These are phyloP conservation scores for Parambassis ranga DNA, from an alignment of 2,797 vertebrate genomes.

Conservation along the genomic window DNA sequence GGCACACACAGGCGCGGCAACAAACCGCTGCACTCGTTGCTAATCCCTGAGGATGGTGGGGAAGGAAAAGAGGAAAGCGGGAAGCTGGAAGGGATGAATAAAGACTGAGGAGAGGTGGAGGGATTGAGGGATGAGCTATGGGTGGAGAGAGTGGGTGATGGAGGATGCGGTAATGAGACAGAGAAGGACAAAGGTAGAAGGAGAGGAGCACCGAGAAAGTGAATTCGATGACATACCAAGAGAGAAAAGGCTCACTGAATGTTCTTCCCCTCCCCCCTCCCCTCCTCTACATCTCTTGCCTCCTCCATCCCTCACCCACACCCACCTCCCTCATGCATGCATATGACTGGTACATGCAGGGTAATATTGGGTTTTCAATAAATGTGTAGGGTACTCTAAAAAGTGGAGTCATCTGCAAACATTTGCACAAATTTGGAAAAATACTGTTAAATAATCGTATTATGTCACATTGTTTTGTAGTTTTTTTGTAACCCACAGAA, in stretches of 20 bases:
- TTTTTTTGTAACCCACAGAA: no score
- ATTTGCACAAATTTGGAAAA: no score
- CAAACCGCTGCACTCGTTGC: background rate
- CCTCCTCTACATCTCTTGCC: background rate
- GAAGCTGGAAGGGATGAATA: background rate
- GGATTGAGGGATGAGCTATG: background rate
- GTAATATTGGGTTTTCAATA: background rate
- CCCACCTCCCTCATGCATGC: constrained; percentile 4
- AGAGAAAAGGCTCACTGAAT: constrained; percentile 37
- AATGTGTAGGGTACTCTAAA: no score
- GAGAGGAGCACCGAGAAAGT: background rate
- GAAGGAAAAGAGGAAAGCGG: background rate
- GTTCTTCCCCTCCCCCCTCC: constrained; percentile 2
- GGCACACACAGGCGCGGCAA: constrained; percentile 8
- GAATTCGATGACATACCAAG: constrained; percentile 29
- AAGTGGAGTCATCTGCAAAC: no score
- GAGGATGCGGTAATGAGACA: constrained; percentile 22
- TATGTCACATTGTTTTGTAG: no score
- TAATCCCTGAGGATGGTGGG: constrained; percentile 44
- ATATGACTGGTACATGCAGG: no score
- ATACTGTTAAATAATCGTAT: no score
- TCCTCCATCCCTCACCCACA: background rate
- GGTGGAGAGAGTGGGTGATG: background rate
- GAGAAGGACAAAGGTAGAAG: constrained; percentile 15
- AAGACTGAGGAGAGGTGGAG: background rate